Base-by-base conservation (phyloP, 2,888 invertebrate genomes). In the Drosophila cracens region DNA sequence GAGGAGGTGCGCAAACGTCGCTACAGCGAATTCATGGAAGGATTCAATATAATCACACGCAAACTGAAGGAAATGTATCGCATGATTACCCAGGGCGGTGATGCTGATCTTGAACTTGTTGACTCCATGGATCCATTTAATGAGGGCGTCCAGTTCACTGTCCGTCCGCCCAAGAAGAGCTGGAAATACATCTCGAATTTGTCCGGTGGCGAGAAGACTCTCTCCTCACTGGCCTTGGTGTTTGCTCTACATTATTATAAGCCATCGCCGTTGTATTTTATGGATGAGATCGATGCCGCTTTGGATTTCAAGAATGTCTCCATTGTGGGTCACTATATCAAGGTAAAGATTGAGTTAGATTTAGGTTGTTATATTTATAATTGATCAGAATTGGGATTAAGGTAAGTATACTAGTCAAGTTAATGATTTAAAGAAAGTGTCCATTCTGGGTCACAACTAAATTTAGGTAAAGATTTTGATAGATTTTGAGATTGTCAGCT, bases 261-360 rank as follows among this genome's bases (percentile, higher is more conserved):
- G 91, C 99, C 99, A 0, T 99, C 99, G 0, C 99, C 99, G 0
- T 94, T 99, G 0, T 99, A 99, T 91, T 98, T 98, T 13, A 99
- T 99, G 99, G 99, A 99, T 90, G 99, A 99, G 93, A 99, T 99
- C 62, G 99, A 99, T 92, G 99, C 99, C 0, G 99, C 99, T 0
- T 94, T 99, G 51, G 99, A 99, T 94, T 99, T 99, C 92, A 98
- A 98, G 91, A 99, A 99, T 92, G 99, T 99, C 0, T 99, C 99
- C 0, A 99, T 99, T 76, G 98, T 99, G 29, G 99, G 97, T 0
- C 97, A 98, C 93, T 99, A 99, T 92, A 98, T 99, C 69, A 99
- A 97, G 95, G 97, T 97, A 92, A 7, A 16, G 13, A 6, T 36
- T 36, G 6, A 4, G 7, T 2, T 36, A 36, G 36, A 7, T 36